These are phyloP conservation scores for Apamea epomidion DNA, from an alignment of 2,888 invertebrate species.

Conservation along the genomic window DNA sequence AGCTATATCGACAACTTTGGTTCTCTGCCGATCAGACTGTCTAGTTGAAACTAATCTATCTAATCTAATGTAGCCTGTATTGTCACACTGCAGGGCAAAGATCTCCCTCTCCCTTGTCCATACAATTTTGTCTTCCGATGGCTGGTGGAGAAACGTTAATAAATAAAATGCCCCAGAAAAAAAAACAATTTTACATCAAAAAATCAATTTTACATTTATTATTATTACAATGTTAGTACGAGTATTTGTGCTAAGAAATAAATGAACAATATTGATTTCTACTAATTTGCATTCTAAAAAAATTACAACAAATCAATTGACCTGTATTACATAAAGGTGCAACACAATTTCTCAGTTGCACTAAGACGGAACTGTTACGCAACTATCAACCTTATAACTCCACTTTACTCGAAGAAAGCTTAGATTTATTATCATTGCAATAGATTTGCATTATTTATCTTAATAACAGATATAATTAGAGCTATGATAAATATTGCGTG, in stretches of 20 bases:
- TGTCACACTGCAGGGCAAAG: too few relatives aligned
- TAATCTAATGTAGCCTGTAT: too few relatives aligned
- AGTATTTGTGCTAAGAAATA: background rate
- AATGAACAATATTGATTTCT: background rate
- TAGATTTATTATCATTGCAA: constrained; percentile 68
- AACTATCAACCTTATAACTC: constrained; percentile 60
- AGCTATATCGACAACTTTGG: too few relatives aligned
- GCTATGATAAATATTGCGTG: constrained; percentile 46
- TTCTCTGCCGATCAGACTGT: background rate
- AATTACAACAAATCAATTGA: constrained; percentile 33
- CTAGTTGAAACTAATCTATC: background rate
- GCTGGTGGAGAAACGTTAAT: too few relatives aligned
- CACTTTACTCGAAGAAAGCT: constrained; percentile 65
- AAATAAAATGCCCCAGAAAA: too few relatives aligned
- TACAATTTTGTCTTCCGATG: too few relatives aligned
- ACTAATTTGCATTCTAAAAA: background rate
- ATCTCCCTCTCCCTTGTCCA: too few relatives aligned
- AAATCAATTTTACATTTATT: background rate
- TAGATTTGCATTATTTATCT: constrained; percentile 65
- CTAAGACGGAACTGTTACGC: constrained; percentile 56
- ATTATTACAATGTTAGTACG: background rate
- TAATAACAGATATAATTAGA: constrained; percentile 56
- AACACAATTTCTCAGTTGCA: constrained; percentile 53
- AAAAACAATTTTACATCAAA: too few relatives aligned
- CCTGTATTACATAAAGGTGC: constrained; percentile 49